Evolutionary conservation across 1,140 invertebrate species (phyloP), one percentile per base, ranked within the genome.

Genomic region (Diorhabda carinulata): DNA sequence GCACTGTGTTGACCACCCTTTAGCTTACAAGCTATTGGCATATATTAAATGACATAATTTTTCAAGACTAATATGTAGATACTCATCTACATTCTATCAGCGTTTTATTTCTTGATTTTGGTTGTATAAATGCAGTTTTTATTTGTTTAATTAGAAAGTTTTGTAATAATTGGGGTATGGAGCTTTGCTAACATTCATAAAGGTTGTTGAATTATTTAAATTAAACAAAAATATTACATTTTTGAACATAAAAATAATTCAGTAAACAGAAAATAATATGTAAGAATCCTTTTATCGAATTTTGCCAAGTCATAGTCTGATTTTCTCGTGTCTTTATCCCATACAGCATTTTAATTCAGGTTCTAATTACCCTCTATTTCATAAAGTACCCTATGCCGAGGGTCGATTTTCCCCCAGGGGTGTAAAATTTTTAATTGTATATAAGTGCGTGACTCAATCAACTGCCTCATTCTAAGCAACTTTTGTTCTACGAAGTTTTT

Each of bases 11-110:
- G 67, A 65, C 64, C 74, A 75, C 75, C 74, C 76, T 76, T 74
- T 78, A 79, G 72, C 74, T 78, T 78, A 77, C 71, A 76, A 71
- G 74, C 77, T 79, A 79, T 73, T 77, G 76, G 77, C 76, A 77
- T 76, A 77, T 77, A 71, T 71, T 74, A 74, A 74, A 78, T 74
- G 74, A 76, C 73, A 74, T 73, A 74, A 78, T 72, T 77, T 71
- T 67, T 67, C 65, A 60, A 60, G 69, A 73, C 45, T 64, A 67
- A 67, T 70, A 73, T 74, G 76, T 71, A 76, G 74, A 73, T 62
- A 69, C 70, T 66, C 59, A 74, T 73, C 73, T 76, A 76, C 69
- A 74, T 70, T 73, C 74, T 68, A 70, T 60, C 47, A 52, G 47
- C 47, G 66, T 69, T 70, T 62, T 43, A 62, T 41, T 62, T 5